phyloP scores from a whole-genome alignment of 2,113 vertebrate genomes.

The Drymodes brunneopygia region DNA sequence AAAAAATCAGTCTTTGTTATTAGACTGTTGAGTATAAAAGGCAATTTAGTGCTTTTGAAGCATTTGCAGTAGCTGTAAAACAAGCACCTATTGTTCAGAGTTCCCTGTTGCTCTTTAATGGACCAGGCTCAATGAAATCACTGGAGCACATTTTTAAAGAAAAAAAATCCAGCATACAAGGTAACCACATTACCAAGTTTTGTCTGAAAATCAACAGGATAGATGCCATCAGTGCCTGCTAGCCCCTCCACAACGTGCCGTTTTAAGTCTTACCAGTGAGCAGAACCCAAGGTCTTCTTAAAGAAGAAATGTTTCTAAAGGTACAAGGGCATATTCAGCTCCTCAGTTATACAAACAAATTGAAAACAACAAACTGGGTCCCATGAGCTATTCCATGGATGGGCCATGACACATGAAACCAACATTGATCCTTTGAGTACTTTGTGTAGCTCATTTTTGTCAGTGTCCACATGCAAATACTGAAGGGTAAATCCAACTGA shows the following conservation, averaged over 20 bases:
- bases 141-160: background rate
- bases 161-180: background rate
- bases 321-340: background rate
- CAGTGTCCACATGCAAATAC: background rate
- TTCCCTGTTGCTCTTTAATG: constrained; percentile 27
- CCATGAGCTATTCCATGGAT: background rate
- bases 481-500: background rate
- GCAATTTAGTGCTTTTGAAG: constrained; percentile 58
- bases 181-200: background rate
- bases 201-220: background rate
- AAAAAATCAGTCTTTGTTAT: constrained; percentile 60
- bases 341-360: background rate
- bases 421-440: background rate
- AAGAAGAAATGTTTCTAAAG: background rate
- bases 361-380: background rate
- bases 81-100: constrained; percentile 57
- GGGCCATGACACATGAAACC: background rate
- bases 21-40: constrained; percentile 61
- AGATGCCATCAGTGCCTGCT: background rate
- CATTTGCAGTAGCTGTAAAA: constrained; percentile 56
- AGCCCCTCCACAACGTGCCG: background rate
- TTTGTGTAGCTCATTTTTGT: background rate
- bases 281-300: background rate
- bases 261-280: background rate
- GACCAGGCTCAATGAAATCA: constrained; percentile 8